phyloP scores from a whole-genome alignment of 2,113 vertebrate genomes.

The Dromaius novaehollandiae region DNA sequence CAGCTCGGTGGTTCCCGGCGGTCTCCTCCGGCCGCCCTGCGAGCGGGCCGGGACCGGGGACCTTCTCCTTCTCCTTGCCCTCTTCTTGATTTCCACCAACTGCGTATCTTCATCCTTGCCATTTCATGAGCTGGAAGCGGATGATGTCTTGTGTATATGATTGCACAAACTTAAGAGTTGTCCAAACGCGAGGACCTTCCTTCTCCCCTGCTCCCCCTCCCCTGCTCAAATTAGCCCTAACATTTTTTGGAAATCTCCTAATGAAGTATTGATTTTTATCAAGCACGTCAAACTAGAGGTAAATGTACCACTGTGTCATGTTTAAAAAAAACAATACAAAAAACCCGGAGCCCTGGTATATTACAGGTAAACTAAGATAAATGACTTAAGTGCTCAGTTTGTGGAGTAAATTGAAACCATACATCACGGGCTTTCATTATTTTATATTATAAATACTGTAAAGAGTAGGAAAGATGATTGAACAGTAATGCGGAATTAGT shows the following conservation, averaged over 20 bases:
- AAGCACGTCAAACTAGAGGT: constrained; percentile 80
- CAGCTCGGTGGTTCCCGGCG: fast-evolving
- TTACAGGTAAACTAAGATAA: constrained; percentile 85
- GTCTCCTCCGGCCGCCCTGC: not conserved
- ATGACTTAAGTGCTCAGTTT: constrained; percentile 85
- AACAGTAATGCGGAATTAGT: constrained; percentile 75
- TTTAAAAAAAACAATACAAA: constrained; percentile 69
- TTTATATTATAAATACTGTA: constrained; percentile 75
- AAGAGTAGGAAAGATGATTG: constrained; percentile 75
- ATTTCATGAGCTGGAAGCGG: not conserved
- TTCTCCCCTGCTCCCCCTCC: not conserved
- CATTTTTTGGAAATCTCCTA: constrained; percentile 78
- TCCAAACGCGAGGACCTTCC: not conserved
- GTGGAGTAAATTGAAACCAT: constrained; percentile 82
- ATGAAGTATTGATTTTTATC: constrained; percentile 84
- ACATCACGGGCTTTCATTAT: constrained; percentile 80
- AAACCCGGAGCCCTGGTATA: constrained; percentile 65
- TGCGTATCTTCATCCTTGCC: not conserved
- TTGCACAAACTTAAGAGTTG: not conserved
- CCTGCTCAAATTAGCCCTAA: constrained; percentile 54
- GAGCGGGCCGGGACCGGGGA: not conserved
- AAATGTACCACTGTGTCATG: constrained; percentile 76
- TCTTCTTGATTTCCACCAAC: fast-evolving
- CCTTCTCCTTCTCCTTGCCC: not conserved
- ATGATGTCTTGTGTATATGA: fast-evolving